Conservation (phyloP, 1,140 invertebrate species). For the Drosophila saltans region DNA sequence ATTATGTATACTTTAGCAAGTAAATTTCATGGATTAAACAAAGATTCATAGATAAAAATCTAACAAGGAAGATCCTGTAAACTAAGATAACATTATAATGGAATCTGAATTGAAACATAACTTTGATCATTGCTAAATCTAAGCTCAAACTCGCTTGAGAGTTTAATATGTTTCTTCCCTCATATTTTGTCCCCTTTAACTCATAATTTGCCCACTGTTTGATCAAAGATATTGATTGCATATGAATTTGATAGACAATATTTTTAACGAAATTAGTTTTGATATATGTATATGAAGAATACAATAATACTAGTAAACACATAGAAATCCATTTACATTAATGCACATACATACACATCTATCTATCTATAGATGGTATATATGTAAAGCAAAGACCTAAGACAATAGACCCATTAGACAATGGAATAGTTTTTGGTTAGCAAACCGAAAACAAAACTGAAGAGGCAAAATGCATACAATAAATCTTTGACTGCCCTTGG, state of each 20-base stretch:
- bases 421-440: conserved; percentile 36
- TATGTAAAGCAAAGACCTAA: background rate
- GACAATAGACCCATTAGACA: conserved; percentile 1
- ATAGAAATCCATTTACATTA: background rate
- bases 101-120: too few relatives aligned
- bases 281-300: background rate
- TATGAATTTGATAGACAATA: background rate
- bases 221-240: background rate
- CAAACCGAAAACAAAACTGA: background rate
- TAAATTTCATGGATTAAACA: too few relatives aligned
- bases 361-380: too few relatives aligned
- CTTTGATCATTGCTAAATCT: too few relatives aligned
- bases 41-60: too few relatives aligned
- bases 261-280: conserved; percentile 9
- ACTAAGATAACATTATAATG: too few relatives aligned
- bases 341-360: too few relatives aligned
- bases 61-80: too few relatives aligned
- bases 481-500: conserved; percentile 32
- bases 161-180: too few relatives aligned
- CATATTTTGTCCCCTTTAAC: too few relatives aligned
- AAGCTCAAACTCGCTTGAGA: too few relatives aligned
- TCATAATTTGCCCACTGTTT: background rate
- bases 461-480: conserved; percentile 37
- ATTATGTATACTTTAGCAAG: too few relatives aligned
- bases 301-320: background rate